Conservation (phyloP, 2,888 invertebrate species). For the Liopterus haemorrhoidalis region DNA sequence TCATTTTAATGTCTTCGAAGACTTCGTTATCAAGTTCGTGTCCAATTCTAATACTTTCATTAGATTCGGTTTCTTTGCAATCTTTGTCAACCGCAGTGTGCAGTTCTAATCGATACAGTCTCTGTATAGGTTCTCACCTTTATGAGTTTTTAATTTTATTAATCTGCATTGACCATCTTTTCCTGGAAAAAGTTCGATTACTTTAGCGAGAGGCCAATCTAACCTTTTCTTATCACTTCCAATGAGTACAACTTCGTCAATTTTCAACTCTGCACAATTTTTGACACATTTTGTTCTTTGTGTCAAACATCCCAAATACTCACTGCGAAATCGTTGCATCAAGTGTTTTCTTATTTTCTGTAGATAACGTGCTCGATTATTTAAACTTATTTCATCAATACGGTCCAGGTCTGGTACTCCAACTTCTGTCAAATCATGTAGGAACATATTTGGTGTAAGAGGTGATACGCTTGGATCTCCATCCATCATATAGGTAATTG, state of each 20-base stretch:
- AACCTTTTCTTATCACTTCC: too few relatives aligned
- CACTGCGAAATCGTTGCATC: constrained; percentile 27
- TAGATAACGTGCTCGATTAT: constrained; percentile 19
- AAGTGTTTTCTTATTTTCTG: constrained; percentile 29
- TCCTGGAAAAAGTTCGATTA: constrained; percentile 3
- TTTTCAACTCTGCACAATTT: constrained; percentile 3
- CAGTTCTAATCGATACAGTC: background rate
- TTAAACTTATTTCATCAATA: constrained; percentile 23
- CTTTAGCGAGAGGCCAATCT: too few relatives aligned
- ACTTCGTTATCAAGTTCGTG: too few relatives aligned
- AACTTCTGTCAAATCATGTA: constrained; percentile 25
- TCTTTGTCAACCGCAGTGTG: too few relatives aligned
- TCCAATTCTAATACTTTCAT: too few relatives aligned
- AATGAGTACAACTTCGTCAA: background rate
- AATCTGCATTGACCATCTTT: background rate
- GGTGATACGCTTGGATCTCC: constrained; percentile 8
- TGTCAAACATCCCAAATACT: constrained; percentile 29
- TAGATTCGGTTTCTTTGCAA: too few relatives aligned
- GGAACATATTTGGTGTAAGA: constrained; percentile 25
- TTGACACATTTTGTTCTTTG: too few relatives aligned
- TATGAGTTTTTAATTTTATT: background rate
- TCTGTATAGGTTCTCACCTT: background rate
- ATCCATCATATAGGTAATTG: constrained; percentile 10
- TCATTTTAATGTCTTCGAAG: too few relatives aligned
- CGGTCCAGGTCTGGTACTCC: constrained; percentile 28